Evolutionary conservation across 2,888 invertebrate genomes (phyloP).

Genomic region (Callyntrura guangdongensis): DNA sequence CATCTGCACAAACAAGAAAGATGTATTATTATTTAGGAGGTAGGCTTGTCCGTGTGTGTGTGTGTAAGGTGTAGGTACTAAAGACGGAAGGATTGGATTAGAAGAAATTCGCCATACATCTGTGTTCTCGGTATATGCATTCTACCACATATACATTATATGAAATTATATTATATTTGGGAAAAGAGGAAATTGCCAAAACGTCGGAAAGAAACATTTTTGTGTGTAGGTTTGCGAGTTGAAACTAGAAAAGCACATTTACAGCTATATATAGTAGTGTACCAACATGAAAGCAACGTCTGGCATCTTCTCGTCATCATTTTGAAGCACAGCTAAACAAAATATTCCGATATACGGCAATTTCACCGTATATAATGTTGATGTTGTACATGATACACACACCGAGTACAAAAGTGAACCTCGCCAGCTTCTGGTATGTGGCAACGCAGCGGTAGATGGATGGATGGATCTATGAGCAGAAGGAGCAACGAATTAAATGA

Average conservation of each 20-base stretch:
- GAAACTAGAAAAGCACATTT: neutral
- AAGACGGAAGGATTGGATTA: slow-evolving; percentile 42
- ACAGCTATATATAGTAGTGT: no score
- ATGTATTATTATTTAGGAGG: slow-evolving; percentile 43
- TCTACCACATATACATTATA: slow-evolving; percentile 38
- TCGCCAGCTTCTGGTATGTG: no score
- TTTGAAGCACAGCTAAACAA: neutral
- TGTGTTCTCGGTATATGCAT: no score
- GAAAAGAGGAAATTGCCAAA: slow-evolving; percentile 34
- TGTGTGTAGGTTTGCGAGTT: slow-evolving; percentile 3
- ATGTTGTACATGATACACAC: neutral
- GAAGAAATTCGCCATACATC: no score
- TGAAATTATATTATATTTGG: slow-evolving; percentile 14
- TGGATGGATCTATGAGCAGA: neutral
- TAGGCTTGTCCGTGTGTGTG: no score
- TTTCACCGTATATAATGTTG: neutral
- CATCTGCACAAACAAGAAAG: slow-evolving; percentile 66
- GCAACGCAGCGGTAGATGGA: no score
- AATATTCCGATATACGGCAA: neutral
- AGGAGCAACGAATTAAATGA: slow-evolving; percentile 30
- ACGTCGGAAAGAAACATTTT: slow-evolving; percentile 23
- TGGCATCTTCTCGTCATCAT: neutral
- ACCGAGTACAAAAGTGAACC: no score
- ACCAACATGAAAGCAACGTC: slow-evolving; percentile 3
- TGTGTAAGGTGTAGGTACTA: no score